Evolutionary conservation across 1,140 invertebrate genomes (phyloP), one percentile per base, ranked within the genome.

Genomic region (Pemphigus obesinymphae): DNA sequence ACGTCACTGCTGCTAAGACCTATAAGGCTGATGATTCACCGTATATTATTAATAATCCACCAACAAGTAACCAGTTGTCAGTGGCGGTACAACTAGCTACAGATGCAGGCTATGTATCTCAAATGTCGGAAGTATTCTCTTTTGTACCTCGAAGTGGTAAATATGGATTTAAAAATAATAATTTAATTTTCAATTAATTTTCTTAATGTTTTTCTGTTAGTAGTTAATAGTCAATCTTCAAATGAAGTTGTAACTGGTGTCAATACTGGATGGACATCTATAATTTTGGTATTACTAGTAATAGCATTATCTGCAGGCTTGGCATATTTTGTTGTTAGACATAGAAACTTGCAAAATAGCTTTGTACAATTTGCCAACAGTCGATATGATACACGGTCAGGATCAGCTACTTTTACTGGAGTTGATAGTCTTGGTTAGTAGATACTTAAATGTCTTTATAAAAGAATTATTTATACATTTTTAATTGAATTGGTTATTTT

Each of bases 331-430:
- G 88, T 92, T 45, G 85, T 94, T 37, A 89, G 93, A 82, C 92
- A 95, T 87, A 89, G 92, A 82, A 89, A 93, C 80, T 88, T 96
- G 31, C 91, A 94, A 84, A 90, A 92, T 82, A 93, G 90, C 83
- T 96, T 96, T 88, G 90, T 92, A 6, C 90, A 92, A 50, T 95
- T 96, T 87, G 92, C 93, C 17, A 94, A 93, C 85, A 94, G 93
- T 85, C 94, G 96, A 86, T 96, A 96, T 86, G 92, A 95, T 88
- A 93, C 92, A 29, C 89, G 94, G 84, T 92, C 94, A 53, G 94
- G 93, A 68, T 92, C 94, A 84, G 94, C 95, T 15, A 95, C 93
- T 70, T 95, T 97, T 86, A 88, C 89, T 23, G 91, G 90, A 48
- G 91, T 91, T 75, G 91, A 93, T 86, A 90, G 91, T 84, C 86